These are phyloP conservation scores for Tachypleus tridentatus DNA, from an alignment of 1,140 invertebrate genomes.

Conservation along the genomic window DNA sequence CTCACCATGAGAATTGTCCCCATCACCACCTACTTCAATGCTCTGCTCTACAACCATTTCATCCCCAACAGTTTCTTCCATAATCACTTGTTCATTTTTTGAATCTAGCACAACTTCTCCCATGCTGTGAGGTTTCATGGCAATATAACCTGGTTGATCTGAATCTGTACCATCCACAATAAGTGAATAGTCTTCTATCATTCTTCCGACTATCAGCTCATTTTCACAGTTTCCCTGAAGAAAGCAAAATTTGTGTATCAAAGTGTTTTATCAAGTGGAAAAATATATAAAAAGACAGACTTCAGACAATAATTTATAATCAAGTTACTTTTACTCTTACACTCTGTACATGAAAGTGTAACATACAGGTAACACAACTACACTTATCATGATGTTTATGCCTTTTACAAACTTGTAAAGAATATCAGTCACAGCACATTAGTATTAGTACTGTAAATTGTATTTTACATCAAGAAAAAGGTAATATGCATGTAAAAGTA, in stretches of 20 bases:
- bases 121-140: constrained; percentile 19
- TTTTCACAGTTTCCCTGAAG: not conserved
- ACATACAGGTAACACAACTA: too few relatives aligned
- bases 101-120: constrained; percentile 17
- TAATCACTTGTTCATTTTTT: constrained; percentile 9
- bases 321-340: too few relatives aligned
- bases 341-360: too few relatives aligned
- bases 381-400: too few relatives aligned
- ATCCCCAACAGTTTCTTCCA: constrained; percentile 18
- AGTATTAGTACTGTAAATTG: too few relatives aligned
- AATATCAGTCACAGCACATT: too few relatives aligned
- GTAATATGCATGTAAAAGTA: too few relatives aligned
- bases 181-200: constrained; percentile 16
- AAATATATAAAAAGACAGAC: too few relatives aligned
- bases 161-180: constrained; percentile 10
- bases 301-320: too few relatives aligned
- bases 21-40: constrained; percentile 18
- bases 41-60: constrained; percentile 19
- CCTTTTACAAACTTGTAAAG: too few relatives aligned
- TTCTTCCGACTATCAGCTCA: constrained; percentile 1
- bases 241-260: not conserved
- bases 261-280: not conserved
- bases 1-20: constrained; percentile 17
- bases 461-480: too few relatives aligned
- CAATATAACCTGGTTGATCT: constrained; percentile 16